Evolutionary conservation across 2,888 invertebrate species (phyloP).

Genomic region (Lasioglossum figueresi): DNA sequence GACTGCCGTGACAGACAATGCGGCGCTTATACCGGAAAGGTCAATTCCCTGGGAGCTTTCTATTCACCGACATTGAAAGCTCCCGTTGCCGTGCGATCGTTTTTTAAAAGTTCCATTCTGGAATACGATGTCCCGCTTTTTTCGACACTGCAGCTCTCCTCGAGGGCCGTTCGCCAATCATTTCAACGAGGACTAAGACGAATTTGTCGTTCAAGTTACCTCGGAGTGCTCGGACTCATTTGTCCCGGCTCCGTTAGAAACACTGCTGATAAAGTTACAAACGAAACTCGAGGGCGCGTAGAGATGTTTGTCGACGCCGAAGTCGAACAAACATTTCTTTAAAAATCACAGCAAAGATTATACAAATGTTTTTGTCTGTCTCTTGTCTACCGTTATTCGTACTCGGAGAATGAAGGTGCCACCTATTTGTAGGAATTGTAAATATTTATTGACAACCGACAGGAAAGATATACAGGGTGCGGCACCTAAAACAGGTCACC

Average conservation of each 20-base stretch:
- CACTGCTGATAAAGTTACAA: neutral
- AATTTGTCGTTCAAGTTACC: constrained; percentile 6
- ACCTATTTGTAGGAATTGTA: neutral
- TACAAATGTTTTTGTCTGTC: neutral
- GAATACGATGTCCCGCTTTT: constrained; percentile 19
- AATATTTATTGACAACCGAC: no score
- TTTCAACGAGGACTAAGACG: constrained; percentile 12
- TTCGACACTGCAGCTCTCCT: neutral
- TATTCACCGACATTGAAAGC: constrained; percentile 42
- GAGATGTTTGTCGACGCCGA: neutral
- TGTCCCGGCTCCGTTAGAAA: neutral
- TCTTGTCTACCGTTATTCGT: neutral
- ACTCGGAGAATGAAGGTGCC: neutral
- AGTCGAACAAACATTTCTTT: neutral
- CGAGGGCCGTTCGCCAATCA: neutral
- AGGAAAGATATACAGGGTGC: no score
- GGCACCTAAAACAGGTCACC: no score
- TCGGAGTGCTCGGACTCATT: neutral
- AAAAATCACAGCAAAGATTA: neutral
- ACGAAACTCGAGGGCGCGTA: neutral
- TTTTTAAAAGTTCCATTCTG: constrained; percentile 50
- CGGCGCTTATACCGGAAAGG: constrained; percentile 47
- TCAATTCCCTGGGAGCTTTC: constrained; percentile 55
- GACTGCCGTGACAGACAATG: constrained; percentile 52
- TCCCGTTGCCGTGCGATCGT: constrained; percentile 32